Evolutionary conservation across 2,797 vertebrate genomes (phyloP), one percentile per base, ranked within the genome.

Genomic region (Sphenodon punctatus): DNA sequence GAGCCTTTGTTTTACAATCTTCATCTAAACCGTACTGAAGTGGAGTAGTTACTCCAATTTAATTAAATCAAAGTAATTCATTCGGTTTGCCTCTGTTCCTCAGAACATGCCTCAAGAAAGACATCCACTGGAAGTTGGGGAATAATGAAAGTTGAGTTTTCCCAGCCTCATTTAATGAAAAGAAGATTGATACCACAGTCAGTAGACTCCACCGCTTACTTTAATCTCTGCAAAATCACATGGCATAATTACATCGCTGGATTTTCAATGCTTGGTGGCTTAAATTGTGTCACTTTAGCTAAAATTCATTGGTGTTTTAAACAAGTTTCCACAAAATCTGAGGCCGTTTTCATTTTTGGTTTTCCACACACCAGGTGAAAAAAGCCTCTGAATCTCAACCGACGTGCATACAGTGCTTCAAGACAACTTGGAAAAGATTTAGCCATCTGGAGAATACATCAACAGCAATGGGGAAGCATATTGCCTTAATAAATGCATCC

Each of bases 261-360:
- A 58, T 85, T 88, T 91, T 75, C 82, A 51, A 15, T 36, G 56
- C 65, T 51, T 23, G 15, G 27, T 45, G 46, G 49, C 63, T 65
- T 63, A 51, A 42, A 65, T 34, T 16, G 23, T 49, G 45, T 41
- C 41, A 72, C 51, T 90, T 85, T 88, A 73, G n/a, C n/a, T n/a
- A n/a, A 89, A 88, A 87, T 74, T 70, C 71, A 75, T 85, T 82
- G 69, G 78, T 74, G 43, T 67, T 86, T 61, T 64, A 27, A 73
- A 74, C 23, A 5, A 23, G 45, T 16, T 67, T 84, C 67, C 79
- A 68, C 67, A 79, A 74, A 78, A 82, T 53, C 2, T 3, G 63
- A 86, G 45, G 46, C 51, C 63, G 82, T 25, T 10, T 71, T 34
- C 48, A 60, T 39, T 9, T 30, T 1, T 1, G 7, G 43, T 27